Evolutionary conservation across 1,140 invertebrate species (phyloP).

Genomic region (Cherax quadricarinatus): DNA sequence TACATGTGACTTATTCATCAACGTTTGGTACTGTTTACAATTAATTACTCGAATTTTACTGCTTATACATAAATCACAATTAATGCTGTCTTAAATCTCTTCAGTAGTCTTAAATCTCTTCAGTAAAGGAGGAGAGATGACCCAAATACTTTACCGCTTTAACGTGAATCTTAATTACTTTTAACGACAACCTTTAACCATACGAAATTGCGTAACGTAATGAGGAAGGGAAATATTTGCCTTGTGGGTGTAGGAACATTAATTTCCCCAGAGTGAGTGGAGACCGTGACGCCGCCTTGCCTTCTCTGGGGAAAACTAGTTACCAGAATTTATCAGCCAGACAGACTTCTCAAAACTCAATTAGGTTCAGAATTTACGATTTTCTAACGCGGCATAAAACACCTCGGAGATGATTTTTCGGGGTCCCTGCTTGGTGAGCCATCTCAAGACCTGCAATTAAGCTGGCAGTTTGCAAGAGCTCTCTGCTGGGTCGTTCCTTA

Average conservation of each 20-base stretch:
- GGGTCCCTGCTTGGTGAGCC: no score
- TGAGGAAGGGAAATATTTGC: not conserved
- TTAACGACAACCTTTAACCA: not conserved
- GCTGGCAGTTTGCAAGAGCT: not conserved
- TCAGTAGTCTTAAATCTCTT: no score
- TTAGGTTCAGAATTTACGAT: not conserved
- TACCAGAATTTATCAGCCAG: not conserved
- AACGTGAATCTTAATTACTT: not conserved
- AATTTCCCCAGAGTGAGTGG: not conserved
- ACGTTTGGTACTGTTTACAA: no score
- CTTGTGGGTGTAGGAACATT: not conserved
- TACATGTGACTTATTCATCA: no score
- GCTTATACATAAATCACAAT: no score
- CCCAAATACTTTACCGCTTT: no score
- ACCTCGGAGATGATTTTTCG: not conserved
- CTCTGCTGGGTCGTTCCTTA: not conserved
- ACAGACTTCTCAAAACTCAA: conserved; percentile 4
- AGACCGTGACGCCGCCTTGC: not conserved
- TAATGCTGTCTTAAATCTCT: no score
- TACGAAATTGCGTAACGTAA: not conserved
- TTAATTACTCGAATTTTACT: no score
- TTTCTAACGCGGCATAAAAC: not conserved
- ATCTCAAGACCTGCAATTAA: not conserved
- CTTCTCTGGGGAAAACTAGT: not conserved
- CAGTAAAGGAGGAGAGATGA: no score